Base-by-base conservation (phyloP, 2,888 invertebrate species). In the Axea sp. region DNA sequence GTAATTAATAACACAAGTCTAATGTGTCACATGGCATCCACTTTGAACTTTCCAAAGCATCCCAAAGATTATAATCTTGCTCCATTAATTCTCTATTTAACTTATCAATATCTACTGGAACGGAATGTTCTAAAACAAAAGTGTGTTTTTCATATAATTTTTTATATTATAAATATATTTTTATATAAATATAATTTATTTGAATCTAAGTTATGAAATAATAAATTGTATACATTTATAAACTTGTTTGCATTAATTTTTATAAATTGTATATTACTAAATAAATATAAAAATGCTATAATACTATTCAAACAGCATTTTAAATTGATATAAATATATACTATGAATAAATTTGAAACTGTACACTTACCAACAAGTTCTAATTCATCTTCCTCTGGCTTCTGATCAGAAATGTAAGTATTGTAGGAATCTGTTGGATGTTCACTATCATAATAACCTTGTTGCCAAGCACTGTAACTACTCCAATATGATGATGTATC, bases 401-500 rank as follows among this genome's bases (percentile, higher is more conserved):
- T 86, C 57, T 86, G 87, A 43, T 90, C 89, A 4, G 87, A 77
- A 11, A 82, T 81, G 75, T 90, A 90, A 6, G 88, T 89, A 73
- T 86, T 89, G 84, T 90, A 89, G 2, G 88, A 88, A 49, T 90
- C 90, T 0, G 89, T 89, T 1, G 88, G 87, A 39, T 88, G 92
- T 80, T 92, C 90, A 35, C 83, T 83, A 75, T 88, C 88, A 82
- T 93, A 93, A 87, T 93, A 93, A 9, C 92, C 92, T 83, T 93
- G 91, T 73, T 87, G 92, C 95, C 95, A 95, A 78, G 93, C 93
- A 49, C 91, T 91, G 86, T 95, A 96, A 86, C 95, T 95, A 85
- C 94, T 95, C 95, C 95, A 96, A 87, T 96, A 96, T 35, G 93
- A 92, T 39, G 93, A 92, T 17, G 94, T 93, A 88, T 95, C 95